phyloP scores from a whole-genome alignment of 2,797 vertebrate species.

The Caiman crocodilus region DNA sequence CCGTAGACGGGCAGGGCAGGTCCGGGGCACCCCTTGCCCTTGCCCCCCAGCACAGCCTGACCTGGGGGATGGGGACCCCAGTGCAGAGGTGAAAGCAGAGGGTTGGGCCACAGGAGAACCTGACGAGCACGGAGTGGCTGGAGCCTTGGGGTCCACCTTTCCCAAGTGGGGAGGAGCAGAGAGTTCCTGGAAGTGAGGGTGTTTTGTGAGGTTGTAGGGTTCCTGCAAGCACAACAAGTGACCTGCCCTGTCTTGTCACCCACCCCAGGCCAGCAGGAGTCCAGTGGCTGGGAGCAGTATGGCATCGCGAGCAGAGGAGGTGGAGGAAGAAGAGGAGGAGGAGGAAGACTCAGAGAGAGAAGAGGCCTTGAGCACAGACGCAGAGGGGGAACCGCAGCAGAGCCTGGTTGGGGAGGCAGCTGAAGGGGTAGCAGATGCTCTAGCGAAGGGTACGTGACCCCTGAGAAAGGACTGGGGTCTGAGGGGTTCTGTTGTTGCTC shows the following conservation, averaged over 20 bases:
- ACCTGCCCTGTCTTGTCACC: too few species aligned
- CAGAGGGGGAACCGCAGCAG: constrained; percentile 85
- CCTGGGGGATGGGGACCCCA: neutral
- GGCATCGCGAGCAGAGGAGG: neutral
- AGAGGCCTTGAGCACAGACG: constrained; percentile 76
- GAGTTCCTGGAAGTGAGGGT: neutral
- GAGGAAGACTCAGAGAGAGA: constrained; percentile 36
- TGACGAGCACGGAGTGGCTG: constrained; percentile 23
- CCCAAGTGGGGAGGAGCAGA: neutral
- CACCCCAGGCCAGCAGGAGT: neutral
- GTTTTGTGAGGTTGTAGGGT: too few species aligned
- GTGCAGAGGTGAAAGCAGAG: neutral
- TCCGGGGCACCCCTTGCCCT: neutral
- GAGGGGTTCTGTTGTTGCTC: neutral
- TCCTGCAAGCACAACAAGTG: too few species aligned
- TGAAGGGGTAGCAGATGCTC: neutral
- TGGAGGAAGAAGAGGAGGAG: neutral
- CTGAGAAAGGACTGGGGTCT: neutral
- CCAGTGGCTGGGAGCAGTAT: neutral
- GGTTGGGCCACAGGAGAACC: neutral
- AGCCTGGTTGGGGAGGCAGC: constrained; percentile 72
- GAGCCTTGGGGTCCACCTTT: neutral
- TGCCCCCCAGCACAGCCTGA: neutral
- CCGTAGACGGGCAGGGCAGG: constrained; percentile 40
- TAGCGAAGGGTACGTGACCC: neutral